Evolutionary conservation across 2,888 invertebrate species (phyloP), one percentile per base, ranked within the genome.

Genomic region (Amiota minor): DNA sequence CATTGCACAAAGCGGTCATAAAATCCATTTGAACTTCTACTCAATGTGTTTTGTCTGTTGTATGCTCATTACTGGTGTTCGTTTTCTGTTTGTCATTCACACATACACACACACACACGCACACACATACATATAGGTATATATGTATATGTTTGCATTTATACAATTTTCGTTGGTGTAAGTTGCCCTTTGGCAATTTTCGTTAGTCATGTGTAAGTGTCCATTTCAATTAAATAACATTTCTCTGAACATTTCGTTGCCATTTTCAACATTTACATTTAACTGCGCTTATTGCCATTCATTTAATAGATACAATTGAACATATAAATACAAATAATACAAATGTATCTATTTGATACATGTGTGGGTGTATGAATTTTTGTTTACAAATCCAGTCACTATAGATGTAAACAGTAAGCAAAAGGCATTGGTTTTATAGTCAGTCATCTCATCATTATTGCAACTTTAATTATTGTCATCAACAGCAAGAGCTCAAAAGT

Each of bases 191-290:
- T 53, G 46, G 64, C 35, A 23, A 55, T 14, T 56, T 65, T 46
- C 61, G 16, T n/a, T 45, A 64, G 55, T 70, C 35, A 35, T 35
- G 35, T 35, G 35, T 6, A 64, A 74, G 74, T 76, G 64, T 77
- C 65, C 59, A 49, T 76, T 77, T 74, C 73, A 77, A 77, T 77
- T 77, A 73, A 68, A 59, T 56, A 72, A 70, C 46, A 74, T 76
- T 77, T 74, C 45, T 16, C 64, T 35, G 50, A 69, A 73, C 71
- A 70, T 75, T 72, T 77, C 77, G 71, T 73, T 72, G 47, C 69
- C 61, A 35, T 23, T 16, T 62, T 45, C 35, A 14, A 8, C 14
- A n/a, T 62, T 62, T 62, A 23, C 62, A 62, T 62, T 62, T 62
- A 9, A 62, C 62, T 23, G 9, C 45, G 62, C 62, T 35, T 61